Conservation (phyloP, 1,140 invertebrate species). For the Lordiphosa clarofinis region DNA sequence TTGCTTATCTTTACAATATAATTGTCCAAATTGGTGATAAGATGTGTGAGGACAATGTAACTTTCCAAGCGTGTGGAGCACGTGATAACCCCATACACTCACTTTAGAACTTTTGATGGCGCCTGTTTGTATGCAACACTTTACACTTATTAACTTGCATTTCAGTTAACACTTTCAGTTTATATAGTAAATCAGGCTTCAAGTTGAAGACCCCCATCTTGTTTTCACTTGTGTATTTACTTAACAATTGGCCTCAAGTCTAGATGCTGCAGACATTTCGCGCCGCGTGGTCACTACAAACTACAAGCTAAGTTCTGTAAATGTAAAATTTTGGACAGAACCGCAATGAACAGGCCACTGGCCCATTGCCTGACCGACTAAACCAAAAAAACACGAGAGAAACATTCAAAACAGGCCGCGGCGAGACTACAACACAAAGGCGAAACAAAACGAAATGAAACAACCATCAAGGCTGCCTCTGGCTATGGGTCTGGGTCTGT, state of each 20-base stretch:
- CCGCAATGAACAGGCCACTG: slow-evolving; percentile 37
- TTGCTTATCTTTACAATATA: slow-evolving; percentile 44
- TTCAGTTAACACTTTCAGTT: slow-evolving; percentile 26
- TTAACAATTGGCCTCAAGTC: slow-evolving; percentile 5
- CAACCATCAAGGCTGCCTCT: slow-evolving; percentile 1
- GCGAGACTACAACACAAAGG: slow-evolving; percentile 8
- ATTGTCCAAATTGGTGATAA: slow-evolving; percentile 33
- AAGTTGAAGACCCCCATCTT: slow-evolving; percentile 28
- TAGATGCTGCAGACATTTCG: not conserved
- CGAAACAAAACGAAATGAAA: slow-evolving; percentile 8
- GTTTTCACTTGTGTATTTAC: slow-evolving; percentile 4
- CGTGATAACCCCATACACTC: no score
- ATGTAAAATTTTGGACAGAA: slow-evolving; percentile 6
- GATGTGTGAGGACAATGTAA: slow-evolving; percentile 1
- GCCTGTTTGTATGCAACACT: slow-evolving; percentile 27
- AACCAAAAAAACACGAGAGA: slow-evolving; percentile 33
- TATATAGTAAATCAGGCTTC: slow-evolving; percentile 19
- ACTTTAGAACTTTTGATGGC: no score
- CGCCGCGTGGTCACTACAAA: slow-evolving; percentile 3
- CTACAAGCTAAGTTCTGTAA: not conserved
- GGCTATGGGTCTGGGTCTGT: slow-evolving; percentile 11
- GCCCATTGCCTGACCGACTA: slow-evolving; percentile 53
- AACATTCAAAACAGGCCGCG: slow-evolving; percentile 8
- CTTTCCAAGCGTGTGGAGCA: no score
- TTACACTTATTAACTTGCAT: not conserved